These are phyloP conservation scores for Brachionus calyciflorus DNA, from an alignment of 1,140 invertebrate genomes.

Conservation along the genomic window DNA sequence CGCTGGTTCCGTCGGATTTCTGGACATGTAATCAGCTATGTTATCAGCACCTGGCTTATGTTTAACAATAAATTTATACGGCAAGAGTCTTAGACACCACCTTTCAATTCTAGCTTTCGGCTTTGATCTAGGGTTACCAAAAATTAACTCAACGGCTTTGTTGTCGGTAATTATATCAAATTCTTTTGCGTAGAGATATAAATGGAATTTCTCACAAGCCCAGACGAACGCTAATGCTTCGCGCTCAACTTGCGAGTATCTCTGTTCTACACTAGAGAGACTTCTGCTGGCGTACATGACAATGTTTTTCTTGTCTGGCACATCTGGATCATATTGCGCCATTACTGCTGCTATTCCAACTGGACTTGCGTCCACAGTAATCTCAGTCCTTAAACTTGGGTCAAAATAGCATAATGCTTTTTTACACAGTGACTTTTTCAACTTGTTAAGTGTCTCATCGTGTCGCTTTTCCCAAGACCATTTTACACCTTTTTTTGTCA, in stretches of 20 bases:
- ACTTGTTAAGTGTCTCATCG: background rate
- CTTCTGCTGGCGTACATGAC: slow-evolving; percentile 52
- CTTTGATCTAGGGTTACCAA: background rate
- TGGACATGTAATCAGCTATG: background rate
- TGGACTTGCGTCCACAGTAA: slow-evolving; percentile 50
- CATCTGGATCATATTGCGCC: slow-evolving; percentile 51
- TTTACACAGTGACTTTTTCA: background rate
- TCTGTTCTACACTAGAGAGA: slow-evolving; percentile 49
- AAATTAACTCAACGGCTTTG: slow-evolving; percentile 14
- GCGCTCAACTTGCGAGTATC: slow-evolving; percentile 48
- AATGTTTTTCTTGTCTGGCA: slow-evolving; percentile 47
- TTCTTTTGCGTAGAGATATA: slow-evolving; percentile 30
- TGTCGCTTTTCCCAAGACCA: slow-evolving; percentile 32
- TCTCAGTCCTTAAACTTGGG: background rate
- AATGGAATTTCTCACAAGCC: background rate
- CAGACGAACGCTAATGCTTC: slow-evolving; percentile 45
- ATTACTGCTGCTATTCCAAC: slow-evolving; percentile 62
- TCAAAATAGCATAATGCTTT: slow-evolving; percentile 11
- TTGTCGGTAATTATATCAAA: slow-evolving; percentile 16
- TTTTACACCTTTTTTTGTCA: slow-evolving; percentile 47
- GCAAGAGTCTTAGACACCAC: slow-evolving; percentile 10
- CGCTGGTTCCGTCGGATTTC: background rate
- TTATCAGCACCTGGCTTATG: background rate
- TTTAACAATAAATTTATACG: background rate
- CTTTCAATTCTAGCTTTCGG: slow-evolving; percentile 8